Evolutionary conservation across 2,888 invertebrate genomes (phyloP).

Genomic region (Tipula lateralis): DNA sequence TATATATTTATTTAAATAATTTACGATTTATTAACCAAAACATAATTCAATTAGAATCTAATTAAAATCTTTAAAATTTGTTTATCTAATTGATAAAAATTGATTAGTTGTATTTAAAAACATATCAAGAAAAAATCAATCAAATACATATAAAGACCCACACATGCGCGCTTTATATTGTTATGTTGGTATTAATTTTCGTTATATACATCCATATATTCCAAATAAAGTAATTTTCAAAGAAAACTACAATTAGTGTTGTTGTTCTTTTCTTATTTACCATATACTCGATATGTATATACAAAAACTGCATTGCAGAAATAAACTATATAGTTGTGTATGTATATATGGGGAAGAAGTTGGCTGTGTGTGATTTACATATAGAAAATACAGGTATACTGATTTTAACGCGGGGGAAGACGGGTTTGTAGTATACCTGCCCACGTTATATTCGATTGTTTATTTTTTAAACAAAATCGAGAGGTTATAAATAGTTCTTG

Average conservation of each 20-base stretch:
- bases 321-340: background rate
- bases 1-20: background rate
- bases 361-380: background rate
- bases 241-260: background rate
- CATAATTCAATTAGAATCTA: background rate
- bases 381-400: background rate
- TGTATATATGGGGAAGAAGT: background rate
- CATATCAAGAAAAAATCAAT: background rate
- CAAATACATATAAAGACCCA: background rate
- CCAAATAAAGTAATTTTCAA: background rate
- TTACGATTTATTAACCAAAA: background rate
- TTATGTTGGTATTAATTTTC: background rate
- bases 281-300: background rate
- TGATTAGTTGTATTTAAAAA: background rate
- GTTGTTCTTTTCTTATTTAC: background rate
- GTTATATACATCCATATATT: background rate
- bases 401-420: background rate
- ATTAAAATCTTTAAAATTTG: background rate
- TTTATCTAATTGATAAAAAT: background rate
- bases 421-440: background rate
- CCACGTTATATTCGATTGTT: background rate
- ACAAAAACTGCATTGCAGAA: conserved; percentile 6
- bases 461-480: background rate
- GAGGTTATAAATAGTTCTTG: background rate
- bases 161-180: background rate